Conservation (phyloP, 2,113 vertebrate species). For the Amblyopsis rosae region DNA sequence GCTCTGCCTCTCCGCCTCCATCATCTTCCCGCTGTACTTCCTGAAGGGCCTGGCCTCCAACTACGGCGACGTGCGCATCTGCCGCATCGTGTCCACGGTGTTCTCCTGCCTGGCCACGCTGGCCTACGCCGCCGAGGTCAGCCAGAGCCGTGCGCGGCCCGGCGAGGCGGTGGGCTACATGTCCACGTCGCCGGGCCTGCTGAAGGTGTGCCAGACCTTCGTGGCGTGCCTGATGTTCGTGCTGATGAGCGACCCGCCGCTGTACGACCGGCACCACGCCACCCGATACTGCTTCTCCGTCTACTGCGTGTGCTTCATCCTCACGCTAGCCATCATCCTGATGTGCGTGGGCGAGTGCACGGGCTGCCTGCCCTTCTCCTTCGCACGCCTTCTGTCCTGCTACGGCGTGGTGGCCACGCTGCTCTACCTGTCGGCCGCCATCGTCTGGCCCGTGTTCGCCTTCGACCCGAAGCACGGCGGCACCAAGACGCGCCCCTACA, state of each 20-base stretch:
- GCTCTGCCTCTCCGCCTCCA: conserved; percentile 86
- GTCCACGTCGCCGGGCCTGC: conserved; percentile 86
- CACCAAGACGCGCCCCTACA: conserved; percentile 23
- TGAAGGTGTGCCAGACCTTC: conserved; percentile 90
- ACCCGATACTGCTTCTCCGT: conserved; percentile 85
- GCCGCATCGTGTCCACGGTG: conserved; percentile 76
- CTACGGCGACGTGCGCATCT: conserved; percentile 36
- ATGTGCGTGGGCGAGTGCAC: conserved; percentile 86
- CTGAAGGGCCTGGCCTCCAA: conserved; percentile 51
- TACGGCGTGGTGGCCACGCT: conserved; percentile 83
- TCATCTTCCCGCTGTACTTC: conserved; percentile 85
- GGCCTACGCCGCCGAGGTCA: conserved; percentile 83
- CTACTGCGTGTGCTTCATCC: conserved; percentile 90
- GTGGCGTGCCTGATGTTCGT: conserved; percentile 88
- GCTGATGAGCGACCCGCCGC: conserved; percentile 71
- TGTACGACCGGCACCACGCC: conserved; percentile 68
- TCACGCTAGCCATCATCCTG: conserved; percentile 81
- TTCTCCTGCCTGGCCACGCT: conserved; percentile 86
- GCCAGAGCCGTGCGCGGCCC: conserved; percentile 82
- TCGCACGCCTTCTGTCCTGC: conserved; percentile 82
- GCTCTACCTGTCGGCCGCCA: conserved; percentile 80
- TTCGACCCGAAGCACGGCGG: conserved; percentile 75
- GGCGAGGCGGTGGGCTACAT: conserved; percentile 89
- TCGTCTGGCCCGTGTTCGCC: conserved; percentile 89
- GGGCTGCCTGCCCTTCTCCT: conserved; percentile 80